phyloP scores from a whole-genome alignment of 2,888 invertebrate species.

The Eupeodes latifasciatus region DNA sequence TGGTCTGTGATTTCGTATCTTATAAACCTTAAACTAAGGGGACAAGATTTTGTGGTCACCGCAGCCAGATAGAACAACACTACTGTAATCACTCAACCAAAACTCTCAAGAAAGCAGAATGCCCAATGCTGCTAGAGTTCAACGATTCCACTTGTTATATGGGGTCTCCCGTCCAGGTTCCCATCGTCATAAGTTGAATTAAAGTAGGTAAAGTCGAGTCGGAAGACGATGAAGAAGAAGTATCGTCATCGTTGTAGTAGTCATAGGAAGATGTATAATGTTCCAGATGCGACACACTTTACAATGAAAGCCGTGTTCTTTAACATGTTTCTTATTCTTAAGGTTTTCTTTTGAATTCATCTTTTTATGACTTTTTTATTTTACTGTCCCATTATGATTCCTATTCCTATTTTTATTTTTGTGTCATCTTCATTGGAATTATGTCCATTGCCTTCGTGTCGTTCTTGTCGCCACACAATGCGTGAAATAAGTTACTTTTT shows the following conservation, averaged over 20 bases:
- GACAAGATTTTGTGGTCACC: constrained; percentile 59
- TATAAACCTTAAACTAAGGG: neutral
- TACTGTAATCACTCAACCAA: constrained; percentile 55
- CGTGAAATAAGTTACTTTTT: constrained; percentile 53
- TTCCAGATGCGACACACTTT: constrained; percentile 54
- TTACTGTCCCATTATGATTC: constrained; percentile 10
- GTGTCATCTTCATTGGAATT: constrained; percentile 47
- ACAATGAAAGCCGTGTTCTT: constrained; percentile 39
- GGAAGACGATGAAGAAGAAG: neutral
- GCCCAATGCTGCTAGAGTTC: constrained; percentile 33
- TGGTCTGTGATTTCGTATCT: constrained; percentile 36
- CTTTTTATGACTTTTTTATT: constrained; percentile 6
- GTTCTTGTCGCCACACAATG: constrained; percentile 18
- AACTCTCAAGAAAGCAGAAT: constrained; percentile 2
- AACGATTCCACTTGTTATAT: constrained; percentile 64
- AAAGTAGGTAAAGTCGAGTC: neutral
- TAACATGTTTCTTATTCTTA: constrained; percentile 28
- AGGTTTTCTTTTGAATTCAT: neutral
- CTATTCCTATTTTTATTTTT: neutral
- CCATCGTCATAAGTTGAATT: neutral
- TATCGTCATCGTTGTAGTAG: neutral
- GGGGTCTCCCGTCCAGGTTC: constrained; percentile 16
- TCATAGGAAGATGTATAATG: constrained; percentile 31
- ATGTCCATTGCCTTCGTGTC: constrained; percentile 37
- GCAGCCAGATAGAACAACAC: constrained; percentile 29